Base-by-base conservation (phyloP, 2,113 vertebrate genomes). In the Seriola rivoliana region DNA sequence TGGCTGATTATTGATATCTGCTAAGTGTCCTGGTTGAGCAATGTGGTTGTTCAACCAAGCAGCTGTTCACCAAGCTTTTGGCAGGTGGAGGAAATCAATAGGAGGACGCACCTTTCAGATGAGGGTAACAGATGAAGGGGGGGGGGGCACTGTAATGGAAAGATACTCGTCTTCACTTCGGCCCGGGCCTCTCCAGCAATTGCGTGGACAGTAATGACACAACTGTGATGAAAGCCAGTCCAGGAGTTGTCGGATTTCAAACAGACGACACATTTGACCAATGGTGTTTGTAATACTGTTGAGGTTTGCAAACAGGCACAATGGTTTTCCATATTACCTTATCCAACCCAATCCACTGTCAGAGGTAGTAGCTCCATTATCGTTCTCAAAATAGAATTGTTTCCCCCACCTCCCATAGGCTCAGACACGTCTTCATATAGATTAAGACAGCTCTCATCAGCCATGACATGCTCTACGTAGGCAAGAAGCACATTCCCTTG, bases 1-100 rank as follows among this genome's bases (percentile, higher is more conserved):
- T 48, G 25, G 66, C 67, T 81, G 81, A 89, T 93, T 87, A 89
- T 92, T 87, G 82, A 92, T 89, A 92, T 92, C 88, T 88, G 86
- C 64, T 87, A 83, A 90, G 77, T 83, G 92, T 92, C 85, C 66
- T 14, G 52, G 42, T 23, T 86, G 91, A 93, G 77, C 88, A 90
- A 91, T 89, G 84, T 3, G 55, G 76, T 82, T 67, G 85, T 86
- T 78, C 46, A 25, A 54, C 42, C 44, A 46, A 82, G 79, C 90
- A 87, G 89, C 76, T 89, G 88, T 92, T 93, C 86, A 48, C 84
- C 71, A 75, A 66, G 81, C 77, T 70, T 89, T 82, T 84, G 88
- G 85, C 89, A 89, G 87, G 82, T 84, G 76, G 77, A 68, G 48
- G 25, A 79, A 92, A 93, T 93, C 92, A 79, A 93, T 88, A 80